Evolutionary conservation across 2,888 invertebrate species (phyloP).

Genomic region (Pristionchus japonicus): DNA sequence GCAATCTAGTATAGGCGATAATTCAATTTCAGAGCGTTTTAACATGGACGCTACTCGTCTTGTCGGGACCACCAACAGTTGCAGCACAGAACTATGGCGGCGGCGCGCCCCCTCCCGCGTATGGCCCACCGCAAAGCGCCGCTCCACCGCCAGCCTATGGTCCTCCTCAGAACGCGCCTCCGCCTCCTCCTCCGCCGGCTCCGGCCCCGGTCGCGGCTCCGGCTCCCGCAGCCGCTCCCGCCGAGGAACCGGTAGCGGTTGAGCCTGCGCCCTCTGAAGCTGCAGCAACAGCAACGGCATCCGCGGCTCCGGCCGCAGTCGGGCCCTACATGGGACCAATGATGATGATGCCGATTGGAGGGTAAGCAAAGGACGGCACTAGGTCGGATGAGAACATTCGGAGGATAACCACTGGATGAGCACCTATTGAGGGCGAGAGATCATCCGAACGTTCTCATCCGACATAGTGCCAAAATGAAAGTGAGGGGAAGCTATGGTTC

Average conservation of each 20-base stretch:
- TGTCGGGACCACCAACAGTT: neutral
- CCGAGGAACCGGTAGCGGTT: neutral
- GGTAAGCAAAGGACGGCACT: too few relatives aligned
- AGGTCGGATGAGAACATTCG: too few relatives aligned
- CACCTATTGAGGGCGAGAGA: too few relatives aligned
- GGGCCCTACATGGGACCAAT: neutral
- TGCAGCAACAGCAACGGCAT: neutral
- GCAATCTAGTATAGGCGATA: too few relatives aligned
- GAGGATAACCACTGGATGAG: too few relatives aligned
- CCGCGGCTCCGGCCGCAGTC: neutral
- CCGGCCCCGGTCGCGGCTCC: neutral
- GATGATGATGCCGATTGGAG: neutral
- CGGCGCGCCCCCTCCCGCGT: neutral
- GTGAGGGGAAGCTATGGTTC: neutral
- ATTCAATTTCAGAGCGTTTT: neutral
- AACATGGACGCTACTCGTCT: neutral
- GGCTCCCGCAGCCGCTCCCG: neutral
- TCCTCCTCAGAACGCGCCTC: neutral
- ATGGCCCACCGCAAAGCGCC: neutral
- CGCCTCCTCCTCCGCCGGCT: neutral
- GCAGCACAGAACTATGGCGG: neutral
- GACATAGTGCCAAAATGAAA: neutral
- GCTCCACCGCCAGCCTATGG: neutral
- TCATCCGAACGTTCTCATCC: too few relatives aligned
- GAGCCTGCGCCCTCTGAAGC: neutral